Conservation (phyloP, 2,888 invertebrate species). For the Drosophila borborema region DNA sequence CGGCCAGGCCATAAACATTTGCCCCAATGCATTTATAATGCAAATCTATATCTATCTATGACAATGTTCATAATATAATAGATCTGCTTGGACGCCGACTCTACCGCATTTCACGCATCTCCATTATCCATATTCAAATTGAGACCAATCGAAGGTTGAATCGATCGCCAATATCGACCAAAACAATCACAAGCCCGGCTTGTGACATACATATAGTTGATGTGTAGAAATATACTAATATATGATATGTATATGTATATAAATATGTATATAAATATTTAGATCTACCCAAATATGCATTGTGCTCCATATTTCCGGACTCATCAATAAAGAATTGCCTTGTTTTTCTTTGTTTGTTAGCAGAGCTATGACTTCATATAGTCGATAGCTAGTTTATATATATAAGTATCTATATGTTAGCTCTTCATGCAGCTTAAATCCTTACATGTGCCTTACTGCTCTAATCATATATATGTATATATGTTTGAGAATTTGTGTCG, state of each 20-base stretch:
- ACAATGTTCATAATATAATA: constrained; percentile 48
- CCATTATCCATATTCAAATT: constrained; percentile 64
- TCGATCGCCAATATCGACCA: constrained; percentile 40
- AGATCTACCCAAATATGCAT: not conserved
- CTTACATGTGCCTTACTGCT: not conserved
- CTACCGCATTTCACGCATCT: constrained; percentile 64
- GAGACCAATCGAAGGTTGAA: constrained; percentile 45
- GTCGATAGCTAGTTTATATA: not conserved
- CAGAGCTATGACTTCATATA: not conserved
- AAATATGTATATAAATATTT: not conserved
- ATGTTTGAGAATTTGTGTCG: not conserved
- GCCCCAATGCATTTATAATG: constrained; percentile 53
- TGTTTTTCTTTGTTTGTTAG: not conserved
- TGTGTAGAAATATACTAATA: not conserved
- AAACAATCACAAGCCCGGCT: constrained; percentile 32
- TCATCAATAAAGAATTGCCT: not conserved
- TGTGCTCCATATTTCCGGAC: not conserved
- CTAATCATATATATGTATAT: not conserved
- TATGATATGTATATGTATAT: not conserved
- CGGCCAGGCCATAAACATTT: constrained; percentile 25
- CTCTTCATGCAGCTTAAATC: too few relatives aligned
- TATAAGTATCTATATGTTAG: not conserved
- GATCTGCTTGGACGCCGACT: constrained; percentile 30
- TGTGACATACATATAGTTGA: constrained; percentile 19
- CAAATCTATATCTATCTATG: constrained; percentile 44